Evolutionary conservation across 2,797 vertebrate genomes (phyloP).

Genomic region (Heliangelus exortis): DNA sequence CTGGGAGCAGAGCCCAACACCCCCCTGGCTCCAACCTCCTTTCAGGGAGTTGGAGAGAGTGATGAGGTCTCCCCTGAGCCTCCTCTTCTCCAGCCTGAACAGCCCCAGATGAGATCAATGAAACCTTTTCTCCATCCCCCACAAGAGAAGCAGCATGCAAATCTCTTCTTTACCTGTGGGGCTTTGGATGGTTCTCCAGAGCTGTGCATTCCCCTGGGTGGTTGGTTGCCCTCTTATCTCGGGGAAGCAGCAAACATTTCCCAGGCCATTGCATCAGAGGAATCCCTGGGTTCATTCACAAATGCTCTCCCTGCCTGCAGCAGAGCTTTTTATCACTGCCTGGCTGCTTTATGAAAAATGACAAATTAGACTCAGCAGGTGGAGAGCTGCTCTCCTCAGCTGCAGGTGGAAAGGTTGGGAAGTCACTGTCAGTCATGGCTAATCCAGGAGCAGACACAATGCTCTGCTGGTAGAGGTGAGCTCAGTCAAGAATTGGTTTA

Average conservation of each 20-base stretch:
- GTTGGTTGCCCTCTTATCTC: not conserved
- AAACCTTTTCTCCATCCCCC: not conserved
- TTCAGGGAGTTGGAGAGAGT: no score
- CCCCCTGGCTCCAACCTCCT: no score
- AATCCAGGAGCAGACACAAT: not conserved
- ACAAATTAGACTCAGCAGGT: not conserved
- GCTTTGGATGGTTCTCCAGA: not conserved
- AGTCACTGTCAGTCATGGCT: not conserved
- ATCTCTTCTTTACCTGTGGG: not conserved
- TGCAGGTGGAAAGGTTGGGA: not conserved
- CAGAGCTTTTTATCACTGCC: not conserved
- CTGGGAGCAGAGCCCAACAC: no score
- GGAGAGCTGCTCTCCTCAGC: not conserved
- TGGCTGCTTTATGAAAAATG: not conserved
- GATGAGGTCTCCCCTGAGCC: no score
- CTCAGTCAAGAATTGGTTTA: not conserved
- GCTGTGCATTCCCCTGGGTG: not conserved
- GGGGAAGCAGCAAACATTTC: not conserved
- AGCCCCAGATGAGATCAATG: no score
- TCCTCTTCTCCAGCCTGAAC: no score
- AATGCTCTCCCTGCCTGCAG: not conserved
- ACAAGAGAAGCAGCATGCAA: not conserved
- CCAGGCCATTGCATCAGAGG: not conserved
- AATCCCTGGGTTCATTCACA: not conserved
- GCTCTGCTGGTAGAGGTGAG: not conserved